A percentile compares a stretch with the other conserved stretches of the same genome.
These are phyloP conservation scores for Pristionchus fissidentatus DNA, from an alignment of 2,888 invertebrate species.

Conservation along the genomic window DNA sequence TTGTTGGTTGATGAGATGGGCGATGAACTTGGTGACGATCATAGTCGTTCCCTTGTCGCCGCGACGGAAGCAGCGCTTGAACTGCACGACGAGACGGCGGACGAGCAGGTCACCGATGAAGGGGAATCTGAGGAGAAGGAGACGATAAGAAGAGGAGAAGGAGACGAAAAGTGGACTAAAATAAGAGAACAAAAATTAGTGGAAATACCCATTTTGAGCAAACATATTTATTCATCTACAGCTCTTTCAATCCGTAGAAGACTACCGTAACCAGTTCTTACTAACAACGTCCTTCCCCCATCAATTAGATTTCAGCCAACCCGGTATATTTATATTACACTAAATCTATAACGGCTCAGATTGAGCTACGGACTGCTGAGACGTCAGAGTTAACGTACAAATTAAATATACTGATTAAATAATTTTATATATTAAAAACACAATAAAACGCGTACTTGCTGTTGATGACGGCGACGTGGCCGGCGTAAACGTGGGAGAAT, in stretches of 20 bases:
- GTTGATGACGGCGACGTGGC: conserved; percentile 94
- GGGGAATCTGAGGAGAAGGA: conserved; percentile 83
- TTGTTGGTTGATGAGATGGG: conserved; percentile 96
- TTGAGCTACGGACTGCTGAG: no score
- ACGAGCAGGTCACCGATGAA: conserved; percentile 91
- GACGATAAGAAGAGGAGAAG: neutral
- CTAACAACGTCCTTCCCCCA: no score
- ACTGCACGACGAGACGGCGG: conserved; percentile 91
- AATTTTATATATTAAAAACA: neutral
- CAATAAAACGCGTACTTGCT: conserved; percentile 81
- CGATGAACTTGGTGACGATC: conserved; percentile 91
- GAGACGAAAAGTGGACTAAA: no score
- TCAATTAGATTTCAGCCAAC: no score
- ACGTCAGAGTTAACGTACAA: neutral
- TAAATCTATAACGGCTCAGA: no score
- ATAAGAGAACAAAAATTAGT: no score
- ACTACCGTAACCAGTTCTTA: no score
- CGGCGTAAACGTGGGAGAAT: conserved; percentile 97
- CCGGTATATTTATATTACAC: no score
- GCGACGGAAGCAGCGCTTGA: conserved; percentile 85
- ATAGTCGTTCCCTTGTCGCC: conserved; percentile 93
- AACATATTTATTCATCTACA: no score
- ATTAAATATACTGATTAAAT: neutral
- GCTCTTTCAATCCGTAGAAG: no score
- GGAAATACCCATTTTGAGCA: no score